Percentiles rank a stretch among this genome's conserved stretches.
Evolutionary conservation across 2,797 vertebrate species (phyloP).

Genomic region (Sarcophilus harrisii): DNA sequence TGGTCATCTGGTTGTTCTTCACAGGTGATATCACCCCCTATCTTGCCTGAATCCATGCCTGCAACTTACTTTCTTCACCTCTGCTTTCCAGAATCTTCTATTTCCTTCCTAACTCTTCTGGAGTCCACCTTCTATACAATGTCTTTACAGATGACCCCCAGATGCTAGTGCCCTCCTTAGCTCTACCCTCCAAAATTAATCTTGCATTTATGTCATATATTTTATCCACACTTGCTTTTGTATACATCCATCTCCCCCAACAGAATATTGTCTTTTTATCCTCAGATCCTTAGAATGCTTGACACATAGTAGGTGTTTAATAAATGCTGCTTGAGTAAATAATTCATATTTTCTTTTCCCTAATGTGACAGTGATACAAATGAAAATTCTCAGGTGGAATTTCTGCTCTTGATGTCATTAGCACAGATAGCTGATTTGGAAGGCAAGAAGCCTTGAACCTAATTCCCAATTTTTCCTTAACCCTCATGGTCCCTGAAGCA

Average conservation of each 20-base stretch:
- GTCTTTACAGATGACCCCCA: neutral
- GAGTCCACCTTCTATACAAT: neutral
- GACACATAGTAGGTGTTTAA: neutral
- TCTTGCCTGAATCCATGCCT: neutral
- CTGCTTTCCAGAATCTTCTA: neutral
- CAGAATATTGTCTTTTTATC: neutral
- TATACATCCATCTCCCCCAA: neutral
- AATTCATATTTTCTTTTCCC: neutral
- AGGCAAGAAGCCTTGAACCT: neutral
- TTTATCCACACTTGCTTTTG: neutral
- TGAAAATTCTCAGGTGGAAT: slow-evolving; percentile 35
- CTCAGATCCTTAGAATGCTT: neutral
- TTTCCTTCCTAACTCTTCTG: neutral
- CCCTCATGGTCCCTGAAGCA: neutral
- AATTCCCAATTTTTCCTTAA: slow-evolving; percentile 28
- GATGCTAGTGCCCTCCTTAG: neutral
- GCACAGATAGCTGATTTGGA: neutral
- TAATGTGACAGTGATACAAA: slow-evolving; percentile 15
- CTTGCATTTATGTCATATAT: neutral
- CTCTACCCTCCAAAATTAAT: neutral
- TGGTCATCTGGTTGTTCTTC: neutral
- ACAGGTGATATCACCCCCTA: neutral
- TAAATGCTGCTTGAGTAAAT: neutral
- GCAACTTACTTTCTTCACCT: neutral
- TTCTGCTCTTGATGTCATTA: slow-evolving; percentile 40